Evolutionary conservation across 2,797 vertebrate genomes (phyloP), one percentile per base, ranked within the genome.

Genomic region (Scleropages formosus): DNA sequence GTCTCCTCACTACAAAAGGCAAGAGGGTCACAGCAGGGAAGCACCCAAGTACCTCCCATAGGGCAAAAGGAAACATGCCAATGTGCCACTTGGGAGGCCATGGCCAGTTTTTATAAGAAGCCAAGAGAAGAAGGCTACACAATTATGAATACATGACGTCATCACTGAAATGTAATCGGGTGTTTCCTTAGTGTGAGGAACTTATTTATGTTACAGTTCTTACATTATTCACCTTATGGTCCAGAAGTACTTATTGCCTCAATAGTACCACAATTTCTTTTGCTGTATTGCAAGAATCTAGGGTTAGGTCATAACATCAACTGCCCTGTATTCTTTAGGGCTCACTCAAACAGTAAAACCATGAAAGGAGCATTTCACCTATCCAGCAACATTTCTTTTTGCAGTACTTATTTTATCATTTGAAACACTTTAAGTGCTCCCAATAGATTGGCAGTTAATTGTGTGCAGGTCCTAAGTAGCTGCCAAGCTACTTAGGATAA

Each of bases 331-430:
- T 66, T 11, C 7, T 44, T 66, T 46, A 46, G 64, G 10, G 31
- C 64, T 44, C 46, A 68, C 53, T 56, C 53, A 56, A 10, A 6
- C 66, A 68, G n/a, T 26, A 20, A 12, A 20, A 44, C 44, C 46
- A 44, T 68, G n/a, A 20, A 49, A 8, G 66, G n/a, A n/a, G 20
- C 11, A 68, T n/a, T 20, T 44, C 46, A 31, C 18, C 3, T 20
- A 44, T 49, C 44, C 20, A 11, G 10, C 47, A 11, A 18, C 66
- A 0, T 20, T 46, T 1, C 49, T 31, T 59, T 24, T 58, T 71
- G 51, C 15, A 51, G 71, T 71, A 24, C 31, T 39, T 26, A 53
- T 56, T 71, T 71, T 18, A 27, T 51, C 67, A n/a, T 71, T 0
- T 26, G 22, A 71, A 71, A 0, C 51, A 58, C 12, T 7, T 39